Conservation (phyloP, 2,113 vertebrate genomes). For the Oxyruncus cristatus region DNA sequence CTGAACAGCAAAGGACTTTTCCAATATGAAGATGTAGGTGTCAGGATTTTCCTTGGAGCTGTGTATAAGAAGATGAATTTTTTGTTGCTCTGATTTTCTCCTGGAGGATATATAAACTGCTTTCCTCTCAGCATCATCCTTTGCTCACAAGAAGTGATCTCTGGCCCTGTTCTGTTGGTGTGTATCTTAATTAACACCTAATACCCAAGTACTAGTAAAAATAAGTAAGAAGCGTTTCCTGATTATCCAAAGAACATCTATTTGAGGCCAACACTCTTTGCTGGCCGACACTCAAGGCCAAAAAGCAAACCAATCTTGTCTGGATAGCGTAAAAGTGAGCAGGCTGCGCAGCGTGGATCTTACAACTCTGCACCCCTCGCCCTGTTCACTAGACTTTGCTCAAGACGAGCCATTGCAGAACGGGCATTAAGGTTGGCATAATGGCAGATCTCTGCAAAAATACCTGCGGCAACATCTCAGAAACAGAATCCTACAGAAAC, state of each 20-base stretch:
- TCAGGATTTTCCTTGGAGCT: background rate
- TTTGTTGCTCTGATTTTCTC: background rate
- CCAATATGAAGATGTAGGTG: background rate
- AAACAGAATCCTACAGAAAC: background rate
- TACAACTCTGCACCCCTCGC: background rate
- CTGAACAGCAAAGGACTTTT: constrained; percentile 5
- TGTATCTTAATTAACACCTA: background rate
- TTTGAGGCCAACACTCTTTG: background rate
- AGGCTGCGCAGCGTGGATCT: background rate
- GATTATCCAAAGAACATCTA: background rate
- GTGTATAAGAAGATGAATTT: background rate
- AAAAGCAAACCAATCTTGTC: background rate
- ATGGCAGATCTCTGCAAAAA: background rate
- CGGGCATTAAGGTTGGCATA: background rate
- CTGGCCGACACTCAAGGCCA: background rate
- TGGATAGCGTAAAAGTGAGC: background rate
- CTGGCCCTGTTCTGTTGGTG: background rate
- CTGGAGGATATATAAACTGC: background rate
- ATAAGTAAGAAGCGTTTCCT: background rate
- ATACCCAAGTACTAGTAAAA: background rate
- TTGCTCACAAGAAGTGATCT: background rate
- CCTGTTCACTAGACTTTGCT: background rate
- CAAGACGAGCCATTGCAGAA: background rate
- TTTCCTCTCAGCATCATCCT: background rate
- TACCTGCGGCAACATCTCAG: background rate